These are phyloP conservation scores for Atethmia centrago DNA, from an alignment of 2,888 invertebrate genomes.

Conservation along the genomic window DNA sequence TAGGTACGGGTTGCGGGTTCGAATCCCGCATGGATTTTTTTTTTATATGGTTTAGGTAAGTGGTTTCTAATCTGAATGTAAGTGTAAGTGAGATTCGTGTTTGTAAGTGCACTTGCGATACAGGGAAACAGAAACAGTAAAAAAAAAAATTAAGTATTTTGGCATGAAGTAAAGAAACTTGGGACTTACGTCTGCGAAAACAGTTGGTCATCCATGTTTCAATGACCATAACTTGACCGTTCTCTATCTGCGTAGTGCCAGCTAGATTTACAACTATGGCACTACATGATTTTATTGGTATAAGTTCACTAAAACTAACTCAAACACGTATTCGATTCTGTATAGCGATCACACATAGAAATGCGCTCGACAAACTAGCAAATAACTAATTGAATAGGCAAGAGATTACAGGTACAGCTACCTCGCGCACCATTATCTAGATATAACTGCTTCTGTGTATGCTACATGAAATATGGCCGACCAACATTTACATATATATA, in stretches of 20 bases:
- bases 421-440: background rate
- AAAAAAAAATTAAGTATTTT: background rate
- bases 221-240: background rate
- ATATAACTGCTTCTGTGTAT: conserved; percentile 31
- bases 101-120: background rate
- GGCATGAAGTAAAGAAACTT: background rate
- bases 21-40: background rate
- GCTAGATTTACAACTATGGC: background rate
- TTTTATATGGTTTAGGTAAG: background rate
- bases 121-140: background rate
- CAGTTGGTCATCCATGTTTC: background rate
- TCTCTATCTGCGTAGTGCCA: background rate
- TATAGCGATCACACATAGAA: background rate
- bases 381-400: background rate
- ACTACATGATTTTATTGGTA: background rate
- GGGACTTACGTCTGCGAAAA: conserved; percentile 10
- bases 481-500: background rate
- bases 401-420: conserved; percentile 11
- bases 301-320: background rate
- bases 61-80: background rate
- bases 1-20: conserved; percentile 25
- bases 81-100: background rate
- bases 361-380: background rate
- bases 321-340: background rate
- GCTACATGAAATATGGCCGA: conserved; percentile 9